Percentiles rank a stretch among this genome's conserved stretches.
Conservation (phyloP, 1,140 invertebrate genomes). For the Drosophila rufa region DNA sequence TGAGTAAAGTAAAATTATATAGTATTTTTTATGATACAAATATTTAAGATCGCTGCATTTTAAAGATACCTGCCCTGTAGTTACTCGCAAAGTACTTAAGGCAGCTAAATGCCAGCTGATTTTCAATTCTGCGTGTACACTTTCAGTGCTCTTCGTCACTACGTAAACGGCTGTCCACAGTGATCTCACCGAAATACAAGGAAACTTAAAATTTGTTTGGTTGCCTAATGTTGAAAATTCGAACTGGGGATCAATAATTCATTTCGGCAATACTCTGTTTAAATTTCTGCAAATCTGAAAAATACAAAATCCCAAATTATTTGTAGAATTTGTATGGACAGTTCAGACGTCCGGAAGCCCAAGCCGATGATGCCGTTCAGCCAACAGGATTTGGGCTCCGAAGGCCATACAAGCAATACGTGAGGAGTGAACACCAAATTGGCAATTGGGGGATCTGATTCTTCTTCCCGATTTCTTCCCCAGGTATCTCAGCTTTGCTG, state of each 20-base stretch:
- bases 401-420: conserved; percentile 35
- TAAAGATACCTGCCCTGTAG: no score
- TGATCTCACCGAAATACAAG: no score
- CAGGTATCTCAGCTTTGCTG: conserved; percentile 17
- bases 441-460: background rate
- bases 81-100: no score
- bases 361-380: conserved; percentile 15
- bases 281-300: conserved; percentile 2
- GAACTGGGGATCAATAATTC: background rate
- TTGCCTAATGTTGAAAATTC: background rate
- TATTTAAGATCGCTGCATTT: no score
- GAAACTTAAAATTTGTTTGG: no score
- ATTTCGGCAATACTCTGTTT: conserved; percentile 10
- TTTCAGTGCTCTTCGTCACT: no score
- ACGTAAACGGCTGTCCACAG: no score
- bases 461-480: background rate
- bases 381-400: background rate
- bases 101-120: no score
- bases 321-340: background rate
- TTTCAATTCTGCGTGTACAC: no score
- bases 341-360: background rate
- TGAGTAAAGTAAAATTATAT: no score
- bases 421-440: background rate
- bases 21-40: no score
- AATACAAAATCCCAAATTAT: conserved; percentile 10